These are phyloP conservation scores for Pteropus alecto DNA, from an alignment of 2,113 vertebrate genomes.

Conservation along the genomic window DNA sequence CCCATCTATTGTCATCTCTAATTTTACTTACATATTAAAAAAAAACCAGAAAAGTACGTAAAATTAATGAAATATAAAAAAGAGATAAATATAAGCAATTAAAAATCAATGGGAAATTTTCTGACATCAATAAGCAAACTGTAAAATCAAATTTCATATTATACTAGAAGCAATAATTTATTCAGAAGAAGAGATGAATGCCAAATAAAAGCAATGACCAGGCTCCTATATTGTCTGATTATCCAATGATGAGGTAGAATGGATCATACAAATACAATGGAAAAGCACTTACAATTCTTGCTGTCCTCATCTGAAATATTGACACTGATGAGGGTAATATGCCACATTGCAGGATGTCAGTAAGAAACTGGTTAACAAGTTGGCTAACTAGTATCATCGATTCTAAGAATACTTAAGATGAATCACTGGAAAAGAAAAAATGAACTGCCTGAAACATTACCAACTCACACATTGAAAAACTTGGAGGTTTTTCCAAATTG, in stretches of 20 bases:
- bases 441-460: neutral
- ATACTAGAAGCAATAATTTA: neutral
- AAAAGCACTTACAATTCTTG: neutral
- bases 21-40: neutral
- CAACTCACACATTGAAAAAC: neutral
- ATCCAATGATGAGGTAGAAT: neutral
- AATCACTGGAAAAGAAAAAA: constrained; percentile 4
- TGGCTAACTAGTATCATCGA: neutral
- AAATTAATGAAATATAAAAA: neutral
- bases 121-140: neutral
- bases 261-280: neutral
- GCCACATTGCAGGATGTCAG: neutral
- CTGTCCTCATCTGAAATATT: neutral
- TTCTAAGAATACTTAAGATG: neutral
- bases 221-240: neutral
- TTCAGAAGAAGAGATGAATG: neutral
- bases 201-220: neutral
- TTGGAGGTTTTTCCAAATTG: neutral
- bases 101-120: neutral
- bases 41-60: neutral
- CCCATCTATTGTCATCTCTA: neutral
- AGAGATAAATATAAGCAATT: neutral
- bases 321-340: neutral
- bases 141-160: neutral
- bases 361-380: neutral